Conservation (phyloP, 2,797 vertebrate genomes). For the Micropoecilia bifurca region DNA sequence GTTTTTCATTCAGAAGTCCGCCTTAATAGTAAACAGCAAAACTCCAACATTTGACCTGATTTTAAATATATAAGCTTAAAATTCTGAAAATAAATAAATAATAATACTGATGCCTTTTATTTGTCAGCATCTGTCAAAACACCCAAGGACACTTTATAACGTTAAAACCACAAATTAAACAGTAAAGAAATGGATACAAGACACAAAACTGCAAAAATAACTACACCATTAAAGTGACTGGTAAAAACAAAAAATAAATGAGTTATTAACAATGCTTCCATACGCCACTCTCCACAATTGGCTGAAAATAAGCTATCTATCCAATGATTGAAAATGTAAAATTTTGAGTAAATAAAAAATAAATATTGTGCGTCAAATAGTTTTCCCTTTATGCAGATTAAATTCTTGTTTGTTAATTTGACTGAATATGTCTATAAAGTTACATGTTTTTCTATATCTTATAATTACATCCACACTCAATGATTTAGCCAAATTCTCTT, state of each 20-base stretch:
- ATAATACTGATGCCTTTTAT: too few species aligned
- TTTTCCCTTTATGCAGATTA: background rate
- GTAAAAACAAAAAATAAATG: background rate
- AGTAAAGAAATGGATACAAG: too few species aligned
- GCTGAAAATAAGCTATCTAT: background rate
- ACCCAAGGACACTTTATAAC: too few species aligned
- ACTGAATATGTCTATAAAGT: background rate
- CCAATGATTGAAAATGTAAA: background rate
- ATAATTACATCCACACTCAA: background rate
- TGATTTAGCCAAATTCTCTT: background rate
- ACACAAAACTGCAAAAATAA: too few species aligned
- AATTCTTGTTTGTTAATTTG: background rate
- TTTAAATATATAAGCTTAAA: too few species aligned
- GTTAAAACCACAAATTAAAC: too few species aligned
- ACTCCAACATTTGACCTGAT: background rate
- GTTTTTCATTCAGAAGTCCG: background rate
- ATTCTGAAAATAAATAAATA: too few species aligned
- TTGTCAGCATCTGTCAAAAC: too few species aligned
- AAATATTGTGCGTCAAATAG: background rate
- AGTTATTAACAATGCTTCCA: background rate
- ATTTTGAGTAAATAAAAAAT: background rate
- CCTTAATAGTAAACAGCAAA: background rate
- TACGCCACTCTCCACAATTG: background rate
- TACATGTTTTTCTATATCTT: background rate
- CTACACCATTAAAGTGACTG: too few species aligned